Conservation (phyloP, 2,888 invertebrate genomes). For the Pharmacophagus antenor region DNA sequence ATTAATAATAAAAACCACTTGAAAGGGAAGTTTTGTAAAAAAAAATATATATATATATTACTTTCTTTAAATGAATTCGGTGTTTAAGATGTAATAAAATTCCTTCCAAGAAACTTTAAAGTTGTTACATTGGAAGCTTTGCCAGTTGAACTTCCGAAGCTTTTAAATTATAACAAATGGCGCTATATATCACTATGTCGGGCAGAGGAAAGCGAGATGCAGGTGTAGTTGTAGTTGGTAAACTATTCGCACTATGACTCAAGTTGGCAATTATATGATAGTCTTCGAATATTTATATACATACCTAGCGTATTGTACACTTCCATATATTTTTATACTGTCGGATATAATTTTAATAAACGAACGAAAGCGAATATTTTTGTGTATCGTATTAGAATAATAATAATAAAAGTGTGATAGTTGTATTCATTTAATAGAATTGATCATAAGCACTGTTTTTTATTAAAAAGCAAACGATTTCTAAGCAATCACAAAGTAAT, state of each 20-base stretch:
- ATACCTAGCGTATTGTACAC: background rate
- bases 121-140: conserved; percentile 18
- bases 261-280: background rate
- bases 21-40: too few relatives aligned
- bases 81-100: background rate
- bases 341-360: background rate
- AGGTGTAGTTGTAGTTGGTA: conserved; percentile 21
- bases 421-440: too few relatives aligned
- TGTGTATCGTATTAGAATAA: too few relatives aligned
- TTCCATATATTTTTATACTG: background rate
- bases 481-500: too few relatives aligned
- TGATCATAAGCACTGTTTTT: too few relatives aligned
- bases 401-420: too few relatives aligned
- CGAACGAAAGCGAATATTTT: too few relatives aligned
- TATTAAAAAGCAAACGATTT: too few relatives aligned
- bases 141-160: conserved; percentile 24
- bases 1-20: too few relatives aligned
- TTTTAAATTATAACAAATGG: conserved; percentile 60
- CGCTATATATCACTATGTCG: conserved; percentile 48
- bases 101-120: conserved; percentile 1
- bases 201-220: conserved; percentile 4
- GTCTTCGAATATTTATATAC: background rate
- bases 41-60: too few relatives aligned
- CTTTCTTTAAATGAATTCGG: background rate
- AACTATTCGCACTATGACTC: conserved; percentile 10